These are phyloP conservation scores for Sebastes iracundus DNA, from an alignment of 2,797 vertebrate species.

Conservation along the genomic window DNA sequence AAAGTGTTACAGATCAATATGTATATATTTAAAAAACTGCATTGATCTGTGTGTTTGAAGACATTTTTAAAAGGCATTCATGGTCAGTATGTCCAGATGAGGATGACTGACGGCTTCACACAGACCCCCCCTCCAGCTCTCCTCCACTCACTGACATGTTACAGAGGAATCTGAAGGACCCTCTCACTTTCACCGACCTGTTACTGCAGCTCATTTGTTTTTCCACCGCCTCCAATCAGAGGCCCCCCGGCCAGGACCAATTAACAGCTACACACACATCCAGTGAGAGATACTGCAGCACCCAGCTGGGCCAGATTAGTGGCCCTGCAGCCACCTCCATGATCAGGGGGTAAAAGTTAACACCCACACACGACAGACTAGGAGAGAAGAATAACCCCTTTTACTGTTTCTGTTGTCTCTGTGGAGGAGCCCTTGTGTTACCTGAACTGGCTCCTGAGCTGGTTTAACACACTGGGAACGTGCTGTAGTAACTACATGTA, in stretches of 20 bases:
- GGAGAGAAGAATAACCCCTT: background rate
- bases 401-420: background rate
- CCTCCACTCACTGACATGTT: conserved; percentile 6
- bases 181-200: conserved; percentile 61
- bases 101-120: background rate
- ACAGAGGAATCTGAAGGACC: conserved; percentile 40
- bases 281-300: conserved; percentile 9
- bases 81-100: background rate
- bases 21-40: background rate
- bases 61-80: background rate
- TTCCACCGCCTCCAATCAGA: conserved; percentile 41
- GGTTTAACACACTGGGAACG: background rate
- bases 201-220: conserved; percentile 62
- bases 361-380: conserved; percentile 47
- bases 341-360: conserved; percentile 44
- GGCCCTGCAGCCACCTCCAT: conserved; percentile 34
- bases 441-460: background rate
- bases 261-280: conserved; percentile 58
- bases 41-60: background rate
- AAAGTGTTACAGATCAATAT: background rate
- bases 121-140: background rate
- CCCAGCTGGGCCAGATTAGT: conserved; percentile 66
- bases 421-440: background rate
- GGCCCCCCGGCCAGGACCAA: conserved; percentile 53
- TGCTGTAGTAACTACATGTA: background rate